Evolutionary conservation across 2,888 invertebrate species (phyloP).

Genomic region (Ichneumon xanthorius): DNA sequence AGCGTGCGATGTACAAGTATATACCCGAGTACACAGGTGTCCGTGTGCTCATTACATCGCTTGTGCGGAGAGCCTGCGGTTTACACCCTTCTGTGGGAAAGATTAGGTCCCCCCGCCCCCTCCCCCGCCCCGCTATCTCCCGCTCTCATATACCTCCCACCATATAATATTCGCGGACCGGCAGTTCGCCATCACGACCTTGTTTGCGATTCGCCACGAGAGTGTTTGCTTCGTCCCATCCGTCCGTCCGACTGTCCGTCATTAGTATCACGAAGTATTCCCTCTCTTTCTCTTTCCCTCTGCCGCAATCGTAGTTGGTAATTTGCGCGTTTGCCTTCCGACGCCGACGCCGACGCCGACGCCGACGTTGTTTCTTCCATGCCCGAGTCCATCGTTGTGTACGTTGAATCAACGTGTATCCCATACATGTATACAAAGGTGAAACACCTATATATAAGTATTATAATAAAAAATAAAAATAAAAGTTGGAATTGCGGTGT

Average conservation of each 20-base stretch:
- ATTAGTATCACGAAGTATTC: constrained; percentile 76
- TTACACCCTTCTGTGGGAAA: constrained; percentile 66
- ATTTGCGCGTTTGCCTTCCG: constrained; percentile 73
- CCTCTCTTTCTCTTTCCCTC: constrained; percentile 48
- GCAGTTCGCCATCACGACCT: constrained; percentile 71
- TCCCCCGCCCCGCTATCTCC: constrained; percentile 31
- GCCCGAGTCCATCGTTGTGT: not conserved
- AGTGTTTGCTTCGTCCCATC: constrained; percentile 60
- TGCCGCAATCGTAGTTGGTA: constrained; percentile 75
- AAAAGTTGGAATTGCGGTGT: constrained; percentile 11
- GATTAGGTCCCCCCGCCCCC: constrained; percentile 50
- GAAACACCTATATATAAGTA: not conserved
- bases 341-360: constrained; percentile 71
- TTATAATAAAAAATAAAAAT: not conserved
- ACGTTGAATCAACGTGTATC: not conserved
- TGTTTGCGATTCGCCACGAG: constrained; percentile 76
- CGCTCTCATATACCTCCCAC: constrained; percentile 34
- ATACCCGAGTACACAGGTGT: constrained; percentile 47
- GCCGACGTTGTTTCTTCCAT: constrained; percentile 6
- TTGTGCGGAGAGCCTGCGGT: constrained; percentile 63
- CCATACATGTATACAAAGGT: constrained; percentile 11
- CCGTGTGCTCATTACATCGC: constrained; percentile 60
- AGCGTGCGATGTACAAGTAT: constrained; percentile 11
- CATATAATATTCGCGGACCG: constrained; percentile 34
- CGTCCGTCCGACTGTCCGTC: constrained; percentile 68